Conservation (phyloP, 2,888 invertebrate species). For the Electrophaes corylata region DNA sequence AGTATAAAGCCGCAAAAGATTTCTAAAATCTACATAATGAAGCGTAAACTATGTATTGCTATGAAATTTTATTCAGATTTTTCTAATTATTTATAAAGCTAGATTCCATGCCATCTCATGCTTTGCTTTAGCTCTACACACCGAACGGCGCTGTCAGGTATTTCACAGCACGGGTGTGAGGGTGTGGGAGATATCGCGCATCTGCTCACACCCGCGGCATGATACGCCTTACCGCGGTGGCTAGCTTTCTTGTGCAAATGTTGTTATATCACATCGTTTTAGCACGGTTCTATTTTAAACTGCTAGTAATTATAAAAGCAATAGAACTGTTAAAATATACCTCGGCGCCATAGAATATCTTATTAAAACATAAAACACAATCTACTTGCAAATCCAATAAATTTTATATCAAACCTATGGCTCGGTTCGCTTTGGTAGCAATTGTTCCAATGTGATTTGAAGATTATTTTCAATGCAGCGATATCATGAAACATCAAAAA, state of each 20-base stretch:
- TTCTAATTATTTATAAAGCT: not conserved
- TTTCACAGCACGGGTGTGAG: not conserved
- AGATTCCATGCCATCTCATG: slow-evolving; percentile 14
- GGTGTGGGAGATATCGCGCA: not conserved
- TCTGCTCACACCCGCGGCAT: not conserved
- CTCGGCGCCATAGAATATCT: slow-evolving; percentile 43
- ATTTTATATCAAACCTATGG: slow-evolving; percentile 81
- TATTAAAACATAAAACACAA: slow-evolving; percentile 55
- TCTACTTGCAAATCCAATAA: slow-evolving; percentile 77
- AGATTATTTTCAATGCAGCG: slow-evolving; percentile 70
- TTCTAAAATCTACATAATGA: slow-evolving; percentile 4
- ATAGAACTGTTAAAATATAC: slow-evolving; percentile 38
- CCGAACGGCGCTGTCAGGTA: not conserved
- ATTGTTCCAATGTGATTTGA: slow-evolving; percentile 66
- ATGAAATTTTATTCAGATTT: not conserved
- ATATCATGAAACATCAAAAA: slow-evolving; percentile 81
- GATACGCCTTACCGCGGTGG: not conserved
- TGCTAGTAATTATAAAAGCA: slow-evolving; percentile 37
- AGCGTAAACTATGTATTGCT: not conserved
- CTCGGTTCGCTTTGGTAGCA: slow-evolving; percentile 75
- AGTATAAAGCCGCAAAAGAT: not conserved
- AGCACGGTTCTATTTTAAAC: slow-evolving; percentile 32
- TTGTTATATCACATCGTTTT: slow-evolving; percentile 25
- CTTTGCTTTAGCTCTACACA: not conserved
- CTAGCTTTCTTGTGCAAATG: not conserved